Evolutionary conservation across 2,797 vertebrate genomes (phyloP), one percentile per base, ranked within the genome.

Genomic region (Cyclura pinguis): DNA sequence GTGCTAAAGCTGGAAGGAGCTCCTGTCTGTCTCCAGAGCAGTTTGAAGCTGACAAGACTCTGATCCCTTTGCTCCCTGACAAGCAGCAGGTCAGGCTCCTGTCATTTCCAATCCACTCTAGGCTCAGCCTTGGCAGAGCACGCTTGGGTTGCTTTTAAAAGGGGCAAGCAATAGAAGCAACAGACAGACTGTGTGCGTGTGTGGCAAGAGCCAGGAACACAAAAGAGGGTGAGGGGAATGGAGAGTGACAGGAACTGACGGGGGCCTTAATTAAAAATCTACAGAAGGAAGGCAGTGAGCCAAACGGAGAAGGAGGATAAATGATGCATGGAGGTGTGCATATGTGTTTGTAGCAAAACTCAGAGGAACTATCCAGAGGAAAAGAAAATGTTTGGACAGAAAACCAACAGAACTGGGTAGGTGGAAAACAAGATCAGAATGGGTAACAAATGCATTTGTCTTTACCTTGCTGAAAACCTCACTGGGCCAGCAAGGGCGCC

Each of bases 11-110:
- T 55, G 0, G 78, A 85, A 92, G 89, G 76, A 89, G 64, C 18
- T 55, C 50, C 0, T 4, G 89, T 69, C n/a, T 93, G 80, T 20
- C 81, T 83, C 80, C 84, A 64, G 55, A 84, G 80, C 6, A 86
- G 55, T 86, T 78, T 84, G 84, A 86, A 91, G 64, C 52, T 83
- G 90, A 87, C 84, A 89, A 78, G 84, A 42, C 59, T 84, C 72
- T 89, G 83, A 88, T 89, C 89, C 64, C 52, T 89, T 52, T 84
- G 72, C 89, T 91, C 89, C 47, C 73, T 84, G 90, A 86, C 85
- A 84, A 64, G 78, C 55, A 69, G 84, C 73, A 89, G 84, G 87
- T 80, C 89, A 84, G 83, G 57, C 55, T 72, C 85, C 84, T 93
- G 92, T 88, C 92, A 93, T 86, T 72, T 86, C n/a, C 92, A 83